Percentiles rank a stretch among this genome's conserved stretches.
Evolutionary conservation across 2,113 vertebrate species (phyloP).

Genomic region (Hoplias malabaricus): DNA sequence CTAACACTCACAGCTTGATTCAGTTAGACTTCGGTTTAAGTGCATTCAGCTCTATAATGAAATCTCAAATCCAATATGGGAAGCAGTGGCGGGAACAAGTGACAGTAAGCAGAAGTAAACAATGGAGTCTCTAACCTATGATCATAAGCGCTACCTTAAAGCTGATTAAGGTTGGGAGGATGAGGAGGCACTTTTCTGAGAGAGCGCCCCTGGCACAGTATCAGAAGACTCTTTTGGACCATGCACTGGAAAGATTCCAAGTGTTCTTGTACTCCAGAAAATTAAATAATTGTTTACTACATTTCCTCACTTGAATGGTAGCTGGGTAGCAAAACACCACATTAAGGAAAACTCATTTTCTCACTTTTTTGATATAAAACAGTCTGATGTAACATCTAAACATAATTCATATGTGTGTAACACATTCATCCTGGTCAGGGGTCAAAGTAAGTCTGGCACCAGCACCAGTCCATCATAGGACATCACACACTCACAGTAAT

Average conservation of each 20-base stretch:
- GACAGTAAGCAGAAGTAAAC: neutral
- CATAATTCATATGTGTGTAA: no score
- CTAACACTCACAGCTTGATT: neutral
- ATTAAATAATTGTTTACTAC: slow-evolving; percentile 25
- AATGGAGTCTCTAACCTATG: neutral
- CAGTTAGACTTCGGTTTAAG: slow-evolving; percentile 24
- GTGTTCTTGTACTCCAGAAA: neutral
- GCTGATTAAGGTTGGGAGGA: neutral
- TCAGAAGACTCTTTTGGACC: neutral
- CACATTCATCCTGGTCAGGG: no score
- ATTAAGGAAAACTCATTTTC: no score
- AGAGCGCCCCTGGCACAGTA: neutral
- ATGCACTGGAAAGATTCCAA: neutral
- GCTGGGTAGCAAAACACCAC: no score
- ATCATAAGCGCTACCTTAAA: neutral
- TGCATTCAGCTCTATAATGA: slow-evolving; percentile 29
- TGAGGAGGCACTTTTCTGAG: neutral
- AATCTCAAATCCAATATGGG: slow-evolving; percentile 36
- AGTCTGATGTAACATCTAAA: no score
- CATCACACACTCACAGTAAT: no score
- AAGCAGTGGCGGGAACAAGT: slow-evolving; percentile 5
- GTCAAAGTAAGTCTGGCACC: no score
- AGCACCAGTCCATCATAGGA: no score
- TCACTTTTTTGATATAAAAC: no score
- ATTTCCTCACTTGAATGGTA: slow-evolving; percentile 8